Percentiles rank a stretch among this genome's conserved stretches.
Evolutionary conservation across 1,140 invertebrate genomes (phyloP).

Genomic region (Drosophila ogumai): DNA sequence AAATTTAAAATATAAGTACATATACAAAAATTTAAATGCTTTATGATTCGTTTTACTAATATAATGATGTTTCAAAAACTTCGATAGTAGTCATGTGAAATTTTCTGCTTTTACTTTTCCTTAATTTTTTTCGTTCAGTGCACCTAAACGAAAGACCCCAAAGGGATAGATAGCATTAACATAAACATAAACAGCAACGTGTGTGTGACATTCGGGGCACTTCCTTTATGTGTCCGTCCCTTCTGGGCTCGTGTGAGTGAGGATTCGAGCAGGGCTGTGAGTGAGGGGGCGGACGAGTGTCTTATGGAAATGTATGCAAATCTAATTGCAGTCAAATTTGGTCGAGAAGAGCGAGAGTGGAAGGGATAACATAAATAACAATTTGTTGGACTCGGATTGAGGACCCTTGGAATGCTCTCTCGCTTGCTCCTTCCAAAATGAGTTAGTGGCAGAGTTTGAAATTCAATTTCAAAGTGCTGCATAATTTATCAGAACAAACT

Average conservation of each 20-base stretch:
- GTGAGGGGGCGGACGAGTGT: constrained; percentile 6
- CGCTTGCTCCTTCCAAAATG: constrained; percentile 38
- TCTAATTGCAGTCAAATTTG: constrained; percentile 79
- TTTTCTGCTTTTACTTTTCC: not conserved
- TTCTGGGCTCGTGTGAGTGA: not conserved
- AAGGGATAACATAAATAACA: constrained; percentile 76
- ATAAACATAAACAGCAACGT: constrained; percentile 82
- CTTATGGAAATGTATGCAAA: constrained; percentile 82
- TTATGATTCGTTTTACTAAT: too few relatives aligned
- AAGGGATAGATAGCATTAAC: constrained; percentile 62
- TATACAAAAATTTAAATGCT: too few relatives aligned
- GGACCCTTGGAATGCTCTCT: constrained; percentile 21
- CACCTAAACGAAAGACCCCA: constrained; percentile 26
- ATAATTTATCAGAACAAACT: constrained; percentile 68
- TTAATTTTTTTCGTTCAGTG: not conserved
- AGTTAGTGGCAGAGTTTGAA: constrained; percentile 72
- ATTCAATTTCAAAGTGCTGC: constrained; percentile 78
- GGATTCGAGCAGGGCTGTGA: not conserved
- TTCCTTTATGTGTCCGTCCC: constrained; percentile 24
- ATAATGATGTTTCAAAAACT: too few relatives aligned
- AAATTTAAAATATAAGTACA: too few relatives aligned
- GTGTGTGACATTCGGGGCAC: constrained; percentile 76
- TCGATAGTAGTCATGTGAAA: not conserved
- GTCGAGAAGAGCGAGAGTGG: constrained; percentile 16
- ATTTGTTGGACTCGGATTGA: constrained; percentile 64